phyloP scores from a whole-genome alignment of 2,113 vertebrate species.

The Podiceps cristatus region DNA sequence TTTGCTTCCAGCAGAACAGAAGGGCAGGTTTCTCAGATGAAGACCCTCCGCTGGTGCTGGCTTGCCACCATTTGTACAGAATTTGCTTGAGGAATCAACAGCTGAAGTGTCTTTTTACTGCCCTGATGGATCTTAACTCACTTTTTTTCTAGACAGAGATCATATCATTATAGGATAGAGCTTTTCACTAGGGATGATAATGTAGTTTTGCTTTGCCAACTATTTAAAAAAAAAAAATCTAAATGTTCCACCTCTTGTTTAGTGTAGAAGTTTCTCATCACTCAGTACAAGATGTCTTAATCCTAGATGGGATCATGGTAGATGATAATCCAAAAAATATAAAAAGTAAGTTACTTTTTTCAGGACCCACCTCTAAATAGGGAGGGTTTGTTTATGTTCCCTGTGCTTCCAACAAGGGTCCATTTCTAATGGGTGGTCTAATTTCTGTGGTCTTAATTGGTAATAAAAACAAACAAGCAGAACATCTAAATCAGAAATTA shows the following conservation, averaged over 20 bases:
- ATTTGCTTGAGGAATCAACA: neutral
- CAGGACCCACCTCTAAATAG: neutral
- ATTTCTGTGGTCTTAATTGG: neutral
- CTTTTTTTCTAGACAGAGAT: neutral
- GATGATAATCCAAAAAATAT: neutral
- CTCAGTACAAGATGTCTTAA: neutral
- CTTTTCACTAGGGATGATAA: neutral
- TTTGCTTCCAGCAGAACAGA: neutral
- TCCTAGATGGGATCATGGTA: neutral
- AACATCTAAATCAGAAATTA: neutral
- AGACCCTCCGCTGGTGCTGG: neutral
- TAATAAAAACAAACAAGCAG: neutral
- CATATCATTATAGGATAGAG: neutral
- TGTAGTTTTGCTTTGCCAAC: neutral
- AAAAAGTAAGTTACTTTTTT: neutral
- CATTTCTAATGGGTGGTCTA: too few species aligned
- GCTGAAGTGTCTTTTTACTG: neutral
- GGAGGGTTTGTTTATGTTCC: neutral
- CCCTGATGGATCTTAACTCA: neutral
- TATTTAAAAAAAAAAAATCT: neutral
- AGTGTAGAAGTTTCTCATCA: neutral
- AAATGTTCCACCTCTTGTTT: neutral
- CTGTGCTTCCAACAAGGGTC: neutral
- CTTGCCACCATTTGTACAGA: neutral
- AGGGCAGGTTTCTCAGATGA: neutral